Percentiles rank a stretch among this genome's conserved stretches.
phyloP scores from a whole-genome alignment of 2,113 vertebrate species.

The Proterorhinus semilunaris region DNA sequence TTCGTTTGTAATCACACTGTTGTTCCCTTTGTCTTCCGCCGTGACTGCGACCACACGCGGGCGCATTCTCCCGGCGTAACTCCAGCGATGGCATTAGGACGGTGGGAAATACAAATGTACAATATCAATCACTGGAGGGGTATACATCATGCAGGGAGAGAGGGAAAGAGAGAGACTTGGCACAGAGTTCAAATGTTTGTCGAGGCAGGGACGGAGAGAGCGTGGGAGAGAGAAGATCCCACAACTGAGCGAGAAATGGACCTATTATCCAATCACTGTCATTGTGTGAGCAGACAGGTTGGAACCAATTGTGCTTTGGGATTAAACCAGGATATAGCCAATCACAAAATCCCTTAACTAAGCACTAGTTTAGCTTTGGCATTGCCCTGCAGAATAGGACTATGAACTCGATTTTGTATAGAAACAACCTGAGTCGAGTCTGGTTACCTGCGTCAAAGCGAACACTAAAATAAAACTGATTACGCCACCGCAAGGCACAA shows the following conservation, averaged over 20 bases:
- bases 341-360: background rate
- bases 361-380: background rate
- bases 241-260: slow-evolving; percentile 47
- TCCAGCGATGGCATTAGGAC: slow-evolving; percentile 50
- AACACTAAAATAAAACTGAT: background rate
- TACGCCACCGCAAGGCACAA: background rate
- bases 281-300: slow-evolving; percentile 3
- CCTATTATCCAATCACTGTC: slow-evolving; percentile 37
- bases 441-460: too few relatives aligned
- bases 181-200: slow-evolving; percentile 67
- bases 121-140: slow-evolving; percentile 63
- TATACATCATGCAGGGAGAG: slow-evolving; percentile 37
- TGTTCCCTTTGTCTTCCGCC: slow-evolving; percentile 6
- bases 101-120: slow-evolving; percentile 32
- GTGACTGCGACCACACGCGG: background rate
- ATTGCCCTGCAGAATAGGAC: too few relatives aligned
- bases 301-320: background rate
- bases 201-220: slow-evolving; percentile 46
- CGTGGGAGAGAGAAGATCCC: slow-evolving; percentile 52
- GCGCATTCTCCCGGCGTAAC: slow-evolving; percentile 53
- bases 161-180: slow-evolving; percentile 14
- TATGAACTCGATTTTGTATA: too few relatives aligned
- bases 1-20: slow-evolving; percentile 6
- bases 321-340: too few relatives aligned
- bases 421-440: too few relatives aligned